Base-by-base conservation (phyloP, 2,888 invertebrate species). In the Sialis lutaria region DNA sequence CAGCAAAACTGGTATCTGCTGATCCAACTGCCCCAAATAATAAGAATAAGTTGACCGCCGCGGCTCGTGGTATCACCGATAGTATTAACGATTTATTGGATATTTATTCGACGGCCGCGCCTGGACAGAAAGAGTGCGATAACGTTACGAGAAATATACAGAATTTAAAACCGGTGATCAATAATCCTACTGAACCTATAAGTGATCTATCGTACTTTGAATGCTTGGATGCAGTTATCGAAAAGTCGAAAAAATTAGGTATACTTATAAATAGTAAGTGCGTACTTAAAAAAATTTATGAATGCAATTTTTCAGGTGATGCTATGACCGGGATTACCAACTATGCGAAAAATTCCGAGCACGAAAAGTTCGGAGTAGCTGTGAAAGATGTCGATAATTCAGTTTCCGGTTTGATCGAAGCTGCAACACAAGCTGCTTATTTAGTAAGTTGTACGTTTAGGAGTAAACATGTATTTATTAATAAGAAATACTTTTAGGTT, bases 101-200 rank as follows among this genome's bases (percentile, higher is more conserved):
- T 62, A 81, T 85, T 6, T 87, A 84, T 60, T 90, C 90, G 1
- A 82, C 82, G 34, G 88, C 90, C 0, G 89, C 91, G 0, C 95
- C 96, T 0, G 93, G 96, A 0, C 93, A 95, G 68, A 90, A 88
- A 63, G 96, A 97, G 60, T 97, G 97, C 66, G 92, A 91, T 61
- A 93, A 88, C 54, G 95, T 96, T 1, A 82, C 96, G 46, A 73
- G 95, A 52, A 87, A 88, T 62, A 92, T 97, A 49, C 84, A 88
- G 64, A 82, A 87, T 48, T 78, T 88, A 64, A 75, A 82, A 13
- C 82, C 86, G 2, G 69, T 93, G 50, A 70, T 97, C 43, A 82
- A 85, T 54, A 80, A 85, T 60, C 90, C 93, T 12, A 77, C 77
- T 44, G 89, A 95, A 62, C 91, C 95, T 0, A 75, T 95, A 55